Percentiles rank a stretch among this genome's conserved stretches.
phyloP scores from a whole-genome alignment of 2,113 vertebrate genomes.

The Smithornis capensis region DNA sequence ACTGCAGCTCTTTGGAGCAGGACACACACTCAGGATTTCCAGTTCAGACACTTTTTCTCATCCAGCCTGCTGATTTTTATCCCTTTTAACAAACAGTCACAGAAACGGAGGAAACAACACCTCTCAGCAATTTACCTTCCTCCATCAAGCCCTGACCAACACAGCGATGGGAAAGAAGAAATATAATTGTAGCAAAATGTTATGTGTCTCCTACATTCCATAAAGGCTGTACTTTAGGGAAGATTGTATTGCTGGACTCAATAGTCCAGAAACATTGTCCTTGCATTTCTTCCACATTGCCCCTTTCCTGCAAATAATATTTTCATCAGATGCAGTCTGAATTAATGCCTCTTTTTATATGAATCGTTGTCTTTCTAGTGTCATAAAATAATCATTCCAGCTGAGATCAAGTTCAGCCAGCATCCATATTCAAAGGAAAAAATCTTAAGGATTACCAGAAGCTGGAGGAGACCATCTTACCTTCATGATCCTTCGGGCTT shows the following conservation, averaged over 20 bases:
- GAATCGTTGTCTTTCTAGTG: neutral
- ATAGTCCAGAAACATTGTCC: neutral
- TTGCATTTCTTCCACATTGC: neutral
- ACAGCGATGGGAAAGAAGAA: neutral
- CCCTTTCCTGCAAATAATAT: neutral
- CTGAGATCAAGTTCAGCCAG: neutral
- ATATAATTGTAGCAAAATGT: neutral
- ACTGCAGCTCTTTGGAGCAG: neutral
- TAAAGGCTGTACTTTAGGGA: constrained; percentile 12
- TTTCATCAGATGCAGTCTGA: neutral
- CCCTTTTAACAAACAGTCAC: neutral
- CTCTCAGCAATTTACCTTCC: neutral
- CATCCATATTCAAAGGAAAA: neutral
- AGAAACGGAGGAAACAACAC: neutral
- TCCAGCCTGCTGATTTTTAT: neutral
- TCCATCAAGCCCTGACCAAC: neutral
- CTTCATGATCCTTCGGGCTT: neutral
- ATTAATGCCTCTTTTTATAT: neutral
- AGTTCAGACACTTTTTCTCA: neutral
- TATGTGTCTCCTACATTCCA: neutral
- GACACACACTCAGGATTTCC: neutral
- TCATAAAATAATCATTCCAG: neutral
- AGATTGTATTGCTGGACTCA: neutral
- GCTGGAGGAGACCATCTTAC: neutral
- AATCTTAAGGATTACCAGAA: neutral